Conservation (phyloP, 1,140 invertebrate genomes). For the Amphibalanus amphitrite region DNA sequence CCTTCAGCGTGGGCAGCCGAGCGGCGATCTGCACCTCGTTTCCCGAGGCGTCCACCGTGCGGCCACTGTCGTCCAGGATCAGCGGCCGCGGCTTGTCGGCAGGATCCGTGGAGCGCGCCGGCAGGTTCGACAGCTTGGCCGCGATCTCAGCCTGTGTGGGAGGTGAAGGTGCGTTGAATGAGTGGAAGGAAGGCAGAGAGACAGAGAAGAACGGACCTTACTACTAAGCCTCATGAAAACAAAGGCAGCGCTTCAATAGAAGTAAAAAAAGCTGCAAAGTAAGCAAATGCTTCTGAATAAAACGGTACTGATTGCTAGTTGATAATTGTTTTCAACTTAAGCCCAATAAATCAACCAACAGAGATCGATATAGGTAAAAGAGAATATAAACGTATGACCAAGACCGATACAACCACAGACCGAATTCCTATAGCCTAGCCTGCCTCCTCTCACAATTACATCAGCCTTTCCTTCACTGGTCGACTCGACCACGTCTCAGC, state of each 20-base stretch:
- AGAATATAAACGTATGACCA: background rate
- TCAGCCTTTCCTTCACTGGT: background rate
- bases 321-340: background rate
- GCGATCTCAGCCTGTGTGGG: conserved; percentile 13
- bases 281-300: too few species aligned
- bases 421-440: too few species aligned
- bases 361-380: conserved; percentile 6
- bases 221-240: background rate
- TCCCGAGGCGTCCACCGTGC: conserved; percentile 78
- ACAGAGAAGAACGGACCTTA: background rate
- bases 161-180: conserved; percentile 11
- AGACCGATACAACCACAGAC: background rate
- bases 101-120: conserved; percentile 8
- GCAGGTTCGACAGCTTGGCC: conserved; percentile 12
- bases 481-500: background rate
- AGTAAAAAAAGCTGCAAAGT: too few species aligned
- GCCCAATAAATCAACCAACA: background rate
- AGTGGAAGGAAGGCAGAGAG: conserved; percentile 10
- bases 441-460: too few species aligned
- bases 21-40: conserved; percentile 71
- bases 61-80: conserved; percentile 75
- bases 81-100: conserved; percentile 61
- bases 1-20: conserved; percentile 74
- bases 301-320: background rate
- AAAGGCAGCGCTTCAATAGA: background rate